A percentile compares a stretch with the other conserved stretches of the same genome.
Evolutionary conservation across 2,797 vertebrate genomes (phyloP).

Genomic region (Crypturellus tataupa): DNA sequence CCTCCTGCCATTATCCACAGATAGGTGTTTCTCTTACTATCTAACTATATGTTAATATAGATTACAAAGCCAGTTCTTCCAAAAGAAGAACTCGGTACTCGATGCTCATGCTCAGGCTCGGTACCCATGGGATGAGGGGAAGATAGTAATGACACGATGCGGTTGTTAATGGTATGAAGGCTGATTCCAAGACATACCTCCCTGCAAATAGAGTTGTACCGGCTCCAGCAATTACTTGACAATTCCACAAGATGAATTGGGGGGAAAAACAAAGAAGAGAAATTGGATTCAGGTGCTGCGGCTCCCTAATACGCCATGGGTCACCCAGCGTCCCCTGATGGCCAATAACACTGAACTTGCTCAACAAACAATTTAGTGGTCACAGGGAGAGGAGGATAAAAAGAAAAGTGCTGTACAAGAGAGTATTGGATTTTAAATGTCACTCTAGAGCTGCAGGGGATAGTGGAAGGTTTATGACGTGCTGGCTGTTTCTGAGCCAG

Average conservation of each 20-base stretch:
- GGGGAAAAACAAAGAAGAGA: not conserved
- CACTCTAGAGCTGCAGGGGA: constrained; percentile 61
- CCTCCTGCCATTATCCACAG: constrained; percentile 29
- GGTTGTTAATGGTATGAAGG: not conserved
- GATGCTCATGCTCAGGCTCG: too few species aligned
- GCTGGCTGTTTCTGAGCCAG: constrained; percentile 12
- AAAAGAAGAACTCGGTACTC: too few species aligned
- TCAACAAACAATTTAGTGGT: constrained; percentile 69
- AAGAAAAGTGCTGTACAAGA: constrained; percentile 4
- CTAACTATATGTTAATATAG: not conserved
- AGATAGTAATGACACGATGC: not conserved
- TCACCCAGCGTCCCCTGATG: constrained; percentile 54
- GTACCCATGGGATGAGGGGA: not conserved
- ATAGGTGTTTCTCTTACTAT: constrained; percentile 45
- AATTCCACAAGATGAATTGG: constrained; percentile 37
- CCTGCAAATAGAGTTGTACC: constrained; percentile 42
- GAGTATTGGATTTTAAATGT: constrained; percentile 73
- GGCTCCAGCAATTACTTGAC: constrained; percentile 37
- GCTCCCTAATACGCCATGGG: constrained; percentile 62
- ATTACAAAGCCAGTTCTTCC: too few species aligned
- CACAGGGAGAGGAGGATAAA: not conserved
- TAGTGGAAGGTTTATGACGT: constrained; percentile 11
- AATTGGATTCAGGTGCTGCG: constrained; percentile 58
- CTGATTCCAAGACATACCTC: not conserved
- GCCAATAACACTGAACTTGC: constrained; percentile 69